Evolutionary conservation across 2,113 vertebrate species (phyloP), one percentile per base, ranked within the genome.

Genomic region (Sus scrofa): DNA sequence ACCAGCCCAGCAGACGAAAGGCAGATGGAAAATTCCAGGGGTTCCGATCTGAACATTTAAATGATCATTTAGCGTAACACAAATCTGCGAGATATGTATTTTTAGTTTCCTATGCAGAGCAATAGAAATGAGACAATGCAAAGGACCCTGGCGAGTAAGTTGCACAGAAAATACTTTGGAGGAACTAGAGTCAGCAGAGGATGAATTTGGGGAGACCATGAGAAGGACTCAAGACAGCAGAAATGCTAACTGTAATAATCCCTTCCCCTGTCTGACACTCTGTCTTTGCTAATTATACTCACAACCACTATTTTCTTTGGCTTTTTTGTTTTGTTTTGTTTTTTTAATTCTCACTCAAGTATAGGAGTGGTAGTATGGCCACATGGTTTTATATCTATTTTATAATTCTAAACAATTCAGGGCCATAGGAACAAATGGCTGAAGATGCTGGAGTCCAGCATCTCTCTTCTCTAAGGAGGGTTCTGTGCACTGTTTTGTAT

Each of bases 21-120:
- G 96, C 98, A 98, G 98, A 98, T 98, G 98, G 98, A 98, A 98
- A 98, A 98, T 99, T 98, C 98, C 98, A 97, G 98, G 98, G 97
- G 97, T 98, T 98, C 96, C 0, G 73, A 97, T 97, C 96, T 97
- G 98, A 98, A 97, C 97, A 96, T 97, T 98, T 98, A 98, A 97
- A 96, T 98, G 98, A 98, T 98, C 98, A 98, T 98, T 98, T 98
- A 98, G 97, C 44, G 50, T 97, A 98, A 96, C 97, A 88, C 67
- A 95, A 95, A 96, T 97, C 98, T 96, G 91, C 8, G 78, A 98
- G 97, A 98, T 96, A 97, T 98, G 84, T 96, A 96, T 96, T 98
- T 98, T 98, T 96, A 97, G 96, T 98, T 93, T 98, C 74, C 93
- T 97, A 85, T 89, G 94, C 85, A 97, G 95, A 98, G 96, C 96